These are phyloP conservation scores for Euura saliciscinereae DNA, from an alignment of 1,140 invertebrate genomes.

Conservation along the genomic window DNA sequence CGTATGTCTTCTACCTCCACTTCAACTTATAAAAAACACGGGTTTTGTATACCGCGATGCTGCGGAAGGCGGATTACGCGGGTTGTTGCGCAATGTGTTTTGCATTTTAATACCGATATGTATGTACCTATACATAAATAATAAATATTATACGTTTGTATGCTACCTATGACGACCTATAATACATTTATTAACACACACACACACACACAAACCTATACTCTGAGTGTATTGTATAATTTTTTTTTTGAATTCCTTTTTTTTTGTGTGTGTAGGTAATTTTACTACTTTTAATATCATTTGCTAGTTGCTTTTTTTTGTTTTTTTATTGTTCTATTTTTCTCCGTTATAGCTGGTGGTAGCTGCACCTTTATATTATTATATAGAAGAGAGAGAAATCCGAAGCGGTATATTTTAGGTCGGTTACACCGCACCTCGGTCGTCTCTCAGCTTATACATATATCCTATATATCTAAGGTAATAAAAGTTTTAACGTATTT, in stretches of 20 bases:
- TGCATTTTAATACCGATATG: slow-evolving; percentile 52
- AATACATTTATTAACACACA: no score
- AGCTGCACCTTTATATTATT: no score
- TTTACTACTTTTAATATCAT: slow-evolving; percentile 29
- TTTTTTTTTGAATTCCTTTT: no score
- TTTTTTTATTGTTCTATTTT: slow-evolving; percentile 15
- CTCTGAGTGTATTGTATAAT: no score
- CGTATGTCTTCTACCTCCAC: neutral
- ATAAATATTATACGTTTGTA: neutral
- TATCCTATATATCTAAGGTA: slow-evolving; percentile 27
- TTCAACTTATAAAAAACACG: neutral
- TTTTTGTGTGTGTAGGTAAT: slow-evolving; percentile 9
- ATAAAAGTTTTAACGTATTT: slow-evolving; percentile 50
- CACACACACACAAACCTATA: no score
- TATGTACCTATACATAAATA: neutral
- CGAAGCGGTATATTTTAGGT: slow-evolving; percentile 7
- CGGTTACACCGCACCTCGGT: neutral
- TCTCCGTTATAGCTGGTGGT: no score
- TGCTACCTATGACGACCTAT: no score
- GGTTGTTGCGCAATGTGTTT: slow-evolving; percentile 53
- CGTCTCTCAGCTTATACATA: no score
- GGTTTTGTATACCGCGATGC: neutral
- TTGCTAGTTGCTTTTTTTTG: slow-evolving; percentile 29
- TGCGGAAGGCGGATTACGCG: no score
- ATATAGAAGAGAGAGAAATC: neutral